phyloP scores from a whole-genome alignment of 1,140 invertebrate species.

The Rhyzopertha dominica region DNA sequence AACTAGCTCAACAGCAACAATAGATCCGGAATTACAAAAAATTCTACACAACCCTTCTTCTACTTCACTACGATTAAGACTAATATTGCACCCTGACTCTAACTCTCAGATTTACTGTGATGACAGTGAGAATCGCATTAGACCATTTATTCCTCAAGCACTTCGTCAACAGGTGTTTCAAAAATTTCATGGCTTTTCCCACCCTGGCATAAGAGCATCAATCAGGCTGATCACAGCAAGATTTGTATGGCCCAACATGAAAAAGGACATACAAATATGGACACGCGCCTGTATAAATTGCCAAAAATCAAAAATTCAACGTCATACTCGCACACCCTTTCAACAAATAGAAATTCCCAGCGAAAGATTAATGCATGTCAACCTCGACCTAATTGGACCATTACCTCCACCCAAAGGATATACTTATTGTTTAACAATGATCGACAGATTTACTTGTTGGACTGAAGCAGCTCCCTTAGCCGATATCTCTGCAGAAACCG shows the following conservation, averaged over 20 bases:
- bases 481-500: conserved; percentile 35
- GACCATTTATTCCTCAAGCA: too few species aligned
- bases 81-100: too few species aligned
- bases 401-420: conserved; percentile 28
- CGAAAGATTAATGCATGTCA: conserved; percentile 33
- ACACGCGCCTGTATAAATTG: conserved; percentile 27
- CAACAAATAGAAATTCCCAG: conserved; percentile 11
- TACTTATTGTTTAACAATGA: conserved; percentile 37
- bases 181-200: conserved; percentile 14
- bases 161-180: too few species aligned
- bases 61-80: too few species aligned
- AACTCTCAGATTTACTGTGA: too few species aligned
- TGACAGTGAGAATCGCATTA: too few species aligned
- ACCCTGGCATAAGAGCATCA: conserved; percentile 25
- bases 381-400: conserved; percentile 46
- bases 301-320: conserved; percentile 29
- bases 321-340: conserved; percentile 17
- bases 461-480: conserved; percentile 40
- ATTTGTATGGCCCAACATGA: conserved; percentile 34
- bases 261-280: conserved; percentile 27
- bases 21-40: too few species aligned
- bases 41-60: too few species aligned
- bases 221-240: conserved; percentile 21
- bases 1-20: too few species aligned
- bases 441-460: conserved; percentile 45